phyloP scores from a whole-genome alignment of 2,888 invertebrate genomes.

The Chelonus formosanus region DNA sequence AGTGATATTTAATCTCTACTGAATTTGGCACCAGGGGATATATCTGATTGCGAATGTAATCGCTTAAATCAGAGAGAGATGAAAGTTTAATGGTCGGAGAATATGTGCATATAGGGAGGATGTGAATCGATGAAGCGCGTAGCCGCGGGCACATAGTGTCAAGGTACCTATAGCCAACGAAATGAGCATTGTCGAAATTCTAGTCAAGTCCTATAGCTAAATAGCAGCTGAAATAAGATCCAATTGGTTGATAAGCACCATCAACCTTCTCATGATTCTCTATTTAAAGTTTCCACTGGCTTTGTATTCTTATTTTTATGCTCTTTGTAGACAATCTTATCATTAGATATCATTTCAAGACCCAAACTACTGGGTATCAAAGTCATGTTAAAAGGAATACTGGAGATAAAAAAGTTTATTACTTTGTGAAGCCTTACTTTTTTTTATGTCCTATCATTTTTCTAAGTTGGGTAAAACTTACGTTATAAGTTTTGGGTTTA shows the following conservation, averaged over 20 bases:
- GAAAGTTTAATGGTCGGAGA: not conserved
- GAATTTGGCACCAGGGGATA: constrained; percentile 10
- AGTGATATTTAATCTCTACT: constrained; percentile 8
- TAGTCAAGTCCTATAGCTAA: not conserved
- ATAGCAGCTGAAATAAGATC: constrained; percentile 1
- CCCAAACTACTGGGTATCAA: too few species aligned
- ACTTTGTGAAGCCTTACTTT: too few species aligned
- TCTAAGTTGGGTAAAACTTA: not conserved
- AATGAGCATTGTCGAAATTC: constrained; percentile 10
- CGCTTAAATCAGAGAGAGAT: not conserved
- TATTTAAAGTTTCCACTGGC: not conserved
- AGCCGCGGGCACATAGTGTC: constrained; percentile 2
- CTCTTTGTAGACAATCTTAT: too few species aligned
- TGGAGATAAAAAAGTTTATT: too few species aligned
- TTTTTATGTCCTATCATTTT: too few species aligned
- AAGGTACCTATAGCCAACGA: not conserved
- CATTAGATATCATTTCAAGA: too few species aligned
- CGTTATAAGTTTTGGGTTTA: not conserved
- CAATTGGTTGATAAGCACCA: not conserved
- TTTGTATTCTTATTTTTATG: too few species aligned
- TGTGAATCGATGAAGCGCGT: constrained; percentile 23
- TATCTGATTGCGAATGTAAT: constrained; percentile 13
- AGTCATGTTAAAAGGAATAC: too few species aligned
- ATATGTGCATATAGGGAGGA: not conserved
- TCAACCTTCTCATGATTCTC: constrained; percentile 2